Conservation (phyloP, 2,797 vertebrate species). For the Phoxinus dragarum region DNA sequence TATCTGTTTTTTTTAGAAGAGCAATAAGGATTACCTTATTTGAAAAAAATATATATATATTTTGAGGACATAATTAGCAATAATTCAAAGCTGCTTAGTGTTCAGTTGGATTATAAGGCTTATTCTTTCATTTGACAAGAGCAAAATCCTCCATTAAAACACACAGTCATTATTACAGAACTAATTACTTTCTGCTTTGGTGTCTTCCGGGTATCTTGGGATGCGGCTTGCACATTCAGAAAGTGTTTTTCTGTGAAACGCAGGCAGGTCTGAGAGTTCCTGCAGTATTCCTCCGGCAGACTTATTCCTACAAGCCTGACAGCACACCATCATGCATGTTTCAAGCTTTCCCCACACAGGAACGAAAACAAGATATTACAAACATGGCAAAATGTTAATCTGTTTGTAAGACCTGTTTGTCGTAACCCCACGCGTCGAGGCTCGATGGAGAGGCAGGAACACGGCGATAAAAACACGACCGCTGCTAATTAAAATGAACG, state of each 20-base stretch:
- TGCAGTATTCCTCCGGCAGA: neutral
- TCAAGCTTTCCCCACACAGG: slow-evolving; percentile 13
- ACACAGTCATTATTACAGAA: neutral
- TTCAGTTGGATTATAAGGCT: slow-evolving; percentile 22
- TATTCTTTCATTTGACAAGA: slow-evolving; percentile 17
- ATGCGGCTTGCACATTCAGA: neutral
- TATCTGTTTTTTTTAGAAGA: neutral
- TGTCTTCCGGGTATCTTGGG: neutral
- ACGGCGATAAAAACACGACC: slow-evolving; percentile 71
- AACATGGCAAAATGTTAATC: slow-evolving; percentile 51
- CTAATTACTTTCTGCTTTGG: slow-evolving; percentile 22
- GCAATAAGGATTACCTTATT: slow-evolving; percentile 25
- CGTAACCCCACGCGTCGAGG: slow-evolving; percentile 30
- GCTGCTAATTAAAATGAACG: slow-evolving; percentile 76
- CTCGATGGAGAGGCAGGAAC: slow-evolving; percentile 36
- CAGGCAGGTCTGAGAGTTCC: neutral
- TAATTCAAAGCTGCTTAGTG: slow-evolving; percentile 20
- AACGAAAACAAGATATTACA: slow-evolving; percentile 20
- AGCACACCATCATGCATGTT: slow-evolving; percentile 13
- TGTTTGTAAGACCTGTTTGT: slow-evolving; percentile 51
- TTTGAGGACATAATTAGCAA: slow-evolving; percentile 14
- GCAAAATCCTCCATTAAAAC: slow-evolving; percentile 23
- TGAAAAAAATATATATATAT: neutral
- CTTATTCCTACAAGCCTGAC: slow-evolving; percentile 10
- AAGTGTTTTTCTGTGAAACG: neutral